A percentile compares a stretch with the other conserved stretches of the same genome.
Conservation (phyloP, 2,888 invertebrate genomes). For the Apodemia hepburni region DNA sequence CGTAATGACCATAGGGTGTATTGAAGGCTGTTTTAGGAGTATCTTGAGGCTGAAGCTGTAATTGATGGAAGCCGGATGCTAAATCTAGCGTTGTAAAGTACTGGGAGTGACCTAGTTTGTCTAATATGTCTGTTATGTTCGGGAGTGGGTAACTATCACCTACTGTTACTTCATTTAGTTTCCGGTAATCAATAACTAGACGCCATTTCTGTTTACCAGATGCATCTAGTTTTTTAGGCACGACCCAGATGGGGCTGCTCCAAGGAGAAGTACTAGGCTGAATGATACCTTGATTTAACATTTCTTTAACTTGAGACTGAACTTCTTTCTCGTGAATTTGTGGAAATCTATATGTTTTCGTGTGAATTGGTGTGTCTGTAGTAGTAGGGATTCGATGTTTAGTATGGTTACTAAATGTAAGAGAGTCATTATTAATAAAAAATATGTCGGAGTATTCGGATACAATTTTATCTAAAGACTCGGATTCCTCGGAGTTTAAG, state of each 20-base stretch:
- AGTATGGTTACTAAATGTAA: slow-evolving; percentile 35
- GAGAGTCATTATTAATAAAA: slow-evolving; percentile 29
- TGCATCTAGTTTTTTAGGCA: too few species aligned
- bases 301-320: slow-evolving; percentile 32
- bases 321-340: slow-evolving; percentile 38
- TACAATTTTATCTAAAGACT: slow-evolving; percentile 30
- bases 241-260: slow-evolving; percentile 32
- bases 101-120: too few species aligned
- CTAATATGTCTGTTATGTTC: too few species aligned
- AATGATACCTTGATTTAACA: slow-evolving; percentile 31
- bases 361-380: slow-evolving; percentile 34
- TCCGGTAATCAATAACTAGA: too few species aligned
- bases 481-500: slow-evolving; percentile 31
- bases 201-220: too few species aligned
- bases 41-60: too few species aligned
- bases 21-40: too few species aligned
- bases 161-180: too few species aligned
- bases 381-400: slow-evolving; percentile 36
- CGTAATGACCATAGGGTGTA: too few species aligned
- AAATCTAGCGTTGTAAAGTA: too few species aligned
- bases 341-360: slow-evolving; percentile 39
- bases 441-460: slow-evolving; percentile 33
- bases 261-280: slow-evolving; percentile 32
- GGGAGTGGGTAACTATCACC: too few species aligned
- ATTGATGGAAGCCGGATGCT: too few species aligned